Evolutionary conservation across 1,140 invertebrate species (phyloP).

Genomic region (Macrosteles quadrilineatus): DNA sequence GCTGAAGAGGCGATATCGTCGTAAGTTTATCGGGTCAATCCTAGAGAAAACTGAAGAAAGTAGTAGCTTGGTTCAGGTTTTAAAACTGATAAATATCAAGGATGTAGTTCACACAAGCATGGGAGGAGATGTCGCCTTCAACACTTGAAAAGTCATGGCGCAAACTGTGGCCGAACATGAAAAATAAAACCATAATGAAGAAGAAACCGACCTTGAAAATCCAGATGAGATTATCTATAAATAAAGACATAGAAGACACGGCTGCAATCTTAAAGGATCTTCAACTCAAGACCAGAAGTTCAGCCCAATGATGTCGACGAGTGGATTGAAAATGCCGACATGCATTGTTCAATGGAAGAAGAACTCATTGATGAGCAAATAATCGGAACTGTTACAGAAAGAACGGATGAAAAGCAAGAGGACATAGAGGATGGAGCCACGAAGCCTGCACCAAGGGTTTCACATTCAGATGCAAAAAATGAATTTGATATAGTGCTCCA

Average conservation of each 20-base stretch:
- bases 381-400: not conserved
- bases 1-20: not conserved
- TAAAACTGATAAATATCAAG: constrained; percentile 3
- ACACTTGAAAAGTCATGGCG: constrained; percentile 6
- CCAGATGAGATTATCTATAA: no score
- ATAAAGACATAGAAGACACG: no score
- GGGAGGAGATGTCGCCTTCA: not conserved
- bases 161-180: constrained; percentile 13
- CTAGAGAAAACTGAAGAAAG: constrained; percentile 5
- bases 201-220: no score
- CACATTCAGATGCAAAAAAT: not conserved
- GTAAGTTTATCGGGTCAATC: constrained; percentile 9
- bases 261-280: no score
- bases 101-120: constrained; percentile 15
- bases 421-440: not conserved
- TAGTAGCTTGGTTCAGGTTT: not conserved
- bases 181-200: not conserved
- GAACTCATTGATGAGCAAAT: not conserved
- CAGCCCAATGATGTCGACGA: constrained; percentile 13
- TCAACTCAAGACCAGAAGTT: not conserved
- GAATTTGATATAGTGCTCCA: not conserved
- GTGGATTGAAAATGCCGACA: constrained; percentile 9
- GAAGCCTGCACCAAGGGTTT: not conserved
- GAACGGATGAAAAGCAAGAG: not conserved
- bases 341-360: not conserved